These are phyloP conservation scores for Pygoscelis adeliae DNA, from an alignment of 2,113 vertebrate species.

Conservation along the genomic window DNA sequence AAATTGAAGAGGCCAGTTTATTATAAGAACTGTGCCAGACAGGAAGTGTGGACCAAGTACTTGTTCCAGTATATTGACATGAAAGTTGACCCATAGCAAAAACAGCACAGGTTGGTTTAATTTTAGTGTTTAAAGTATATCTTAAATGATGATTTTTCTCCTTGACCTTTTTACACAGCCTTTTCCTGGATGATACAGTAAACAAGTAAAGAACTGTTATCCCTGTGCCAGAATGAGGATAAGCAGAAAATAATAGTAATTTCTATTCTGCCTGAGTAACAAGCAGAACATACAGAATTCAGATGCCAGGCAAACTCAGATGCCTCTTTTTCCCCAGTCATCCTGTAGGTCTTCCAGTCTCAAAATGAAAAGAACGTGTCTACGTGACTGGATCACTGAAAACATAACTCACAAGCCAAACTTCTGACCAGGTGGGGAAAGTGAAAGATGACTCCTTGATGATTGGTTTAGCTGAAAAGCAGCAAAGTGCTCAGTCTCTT, in stretches of 20 bases:
- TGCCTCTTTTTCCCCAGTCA: background rate
- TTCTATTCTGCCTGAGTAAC: background rate
- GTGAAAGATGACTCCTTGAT: background rate
- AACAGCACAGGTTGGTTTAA: background rate
- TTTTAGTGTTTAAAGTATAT: background rate
- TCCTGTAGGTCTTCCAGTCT: background rate
- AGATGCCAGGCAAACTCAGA: background rate
- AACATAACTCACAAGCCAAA: background rate
- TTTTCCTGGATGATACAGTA: background rate
- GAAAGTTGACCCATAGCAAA: background rate
- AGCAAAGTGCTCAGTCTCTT: background rate
- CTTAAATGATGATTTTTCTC: background rate
- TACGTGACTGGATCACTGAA: background rate
- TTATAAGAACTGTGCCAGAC: background rate
- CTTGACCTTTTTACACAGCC: background rate
- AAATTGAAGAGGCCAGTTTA: background rate
- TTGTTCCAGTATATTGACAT: background rate
- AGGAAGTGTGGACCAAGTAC: background rate
- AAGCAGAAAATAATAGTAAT: background rate
- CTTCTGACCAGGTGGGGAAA: background rate
- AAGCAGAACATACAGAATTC: background rate
- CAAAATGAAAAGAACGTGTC: background rate
- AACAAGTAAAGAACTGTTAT: background rate
- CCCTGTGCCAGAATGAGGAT: background rate
- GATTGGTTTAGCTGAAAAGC: background rate